Evolutionary conservation across 2,113 vertebrate genomes (phyloP).

Genomic region (Acinonyx jubatus): DNA sequence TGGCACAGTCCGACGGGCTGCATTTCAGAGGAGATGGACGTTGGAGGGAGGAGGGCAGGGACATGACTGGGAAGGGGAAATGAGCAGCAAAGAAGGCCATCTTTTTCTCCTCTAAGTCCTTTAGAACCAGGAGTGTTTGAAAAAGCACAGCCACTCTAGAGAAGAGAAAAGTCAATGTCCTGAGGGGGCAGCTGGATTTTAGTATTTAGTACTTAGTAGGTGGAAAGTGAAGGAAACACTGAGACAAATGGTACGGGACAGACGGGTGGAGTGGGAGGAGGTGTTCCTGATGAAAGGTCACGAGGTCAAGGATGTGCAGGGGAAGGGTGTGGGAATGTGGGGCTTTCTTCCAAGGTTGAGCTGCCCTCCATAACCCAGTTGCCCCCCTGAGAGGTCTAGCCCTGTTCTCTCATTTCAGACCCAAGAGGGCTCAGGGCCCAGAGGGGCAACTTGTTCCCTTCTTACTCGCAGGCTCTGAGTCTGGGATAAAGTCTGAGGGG

Average conservation of each 20-base stretch:
- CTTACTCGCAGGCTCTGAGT: not conserved
- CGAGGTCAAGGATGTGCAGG: not conserved
- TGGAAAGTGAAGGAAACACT: not conserved
- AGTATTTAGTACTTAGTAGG: not conserved
- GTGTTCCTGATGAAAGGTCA: not conserved
- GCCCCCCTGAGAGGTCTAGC: not conserved
- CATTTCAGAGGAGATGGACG: not conserved
- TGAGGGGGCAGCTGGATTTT: not conserved
- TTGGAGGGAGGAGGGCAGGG: not conserved
- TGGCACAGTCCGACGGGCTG: not conserved
- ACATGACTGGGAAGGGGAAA: not conserved
- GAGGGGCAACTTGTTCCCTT: not conserved
- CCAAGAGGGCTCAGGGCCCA: not conserved
- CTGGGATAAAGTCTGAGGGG: not conserved
- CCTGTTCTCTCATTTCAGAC: not conserved
- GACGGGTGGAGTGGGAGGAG: not conserved
- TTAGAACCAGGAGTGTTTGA: not conserved
- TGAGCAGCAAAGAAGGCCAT: not conserved
- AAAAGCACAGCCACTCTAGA: not conserved
- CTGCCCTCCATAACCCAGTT: not conserved
- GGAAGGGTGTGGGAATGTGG: not conserved
- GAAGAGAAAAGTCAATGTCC: not conserved
- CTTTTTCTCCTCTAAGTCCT: not conserved
- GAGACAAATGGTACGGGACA: not conserved
- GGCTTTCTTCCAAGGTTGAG: not conserved